phyloP scores from a whole-genome alignment of 1,140 invertebrate genomes.

The Eriosoma lanigerum region DNA sequence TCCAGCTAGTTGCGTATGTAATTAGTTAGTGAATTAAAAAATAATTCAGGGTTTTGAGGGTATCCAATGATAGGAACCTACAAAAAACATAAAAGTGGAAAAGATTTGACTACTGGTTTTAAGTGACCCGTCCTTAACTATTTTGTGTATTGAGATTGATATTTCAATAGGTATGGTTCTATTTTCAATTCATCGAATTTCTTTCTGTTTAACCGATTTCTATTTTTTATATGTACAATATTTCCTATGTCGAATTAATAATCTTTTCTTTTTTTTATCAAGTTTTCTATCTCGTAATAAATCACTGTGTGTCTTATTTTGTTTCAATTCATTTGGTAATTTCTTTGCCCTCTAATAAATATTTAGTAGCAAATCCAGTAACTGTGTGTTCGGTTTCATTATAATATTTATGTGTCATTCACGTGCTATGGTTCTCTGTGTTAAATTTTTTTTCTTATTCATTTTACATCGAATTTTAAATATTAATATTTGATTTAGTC shows the following conservation, averaged over 20 bases:
- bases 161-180: slow-evolving; percentile 29
- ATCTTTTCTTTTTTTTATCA: slow-evolving; percentile 6
- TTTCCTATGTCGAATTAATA: not conserved
- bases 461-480: slow-evolving; percentile 59
- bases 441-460: slow-evolving; percentile 55
- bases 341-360: slow-evolving; percentile 57
- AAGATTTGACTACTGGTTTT: slow-evolving; percentile 41
- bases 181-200: slow-evolving; percentile 53
- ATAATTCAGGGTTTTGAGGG: no score
- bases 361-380: slow-evolving; percentile 57
- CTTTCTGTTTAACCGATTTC: slow-evolving; percentile 53
- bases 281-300: slow-evolving; percentile 19
- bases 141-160: slow-evolving; percentile 49
- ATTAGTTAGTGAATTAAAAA: no score
- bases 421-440: slow-evolving; percentile 58
- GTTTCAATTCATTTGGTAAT: slow-evolving; percentile 52
- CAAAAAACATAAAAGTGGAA: no score
- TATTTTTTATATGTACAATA: slow-evolving; percentile 40
- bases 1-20: no score
- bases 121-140: slow-evolving; percentile 28
- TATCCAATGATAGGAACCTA: no score
- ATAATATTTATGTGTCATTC: slow-evolving; percentile 58
- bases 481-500: slow-evolving; percentile 57
- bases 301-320: slow-evolving; percentile 6
- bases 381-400: slow-evolving; percentile 58